Conservation (phyloP, 2,113 vertebrate species). For the Cyanoramphus novaezelandiae region DNA sequence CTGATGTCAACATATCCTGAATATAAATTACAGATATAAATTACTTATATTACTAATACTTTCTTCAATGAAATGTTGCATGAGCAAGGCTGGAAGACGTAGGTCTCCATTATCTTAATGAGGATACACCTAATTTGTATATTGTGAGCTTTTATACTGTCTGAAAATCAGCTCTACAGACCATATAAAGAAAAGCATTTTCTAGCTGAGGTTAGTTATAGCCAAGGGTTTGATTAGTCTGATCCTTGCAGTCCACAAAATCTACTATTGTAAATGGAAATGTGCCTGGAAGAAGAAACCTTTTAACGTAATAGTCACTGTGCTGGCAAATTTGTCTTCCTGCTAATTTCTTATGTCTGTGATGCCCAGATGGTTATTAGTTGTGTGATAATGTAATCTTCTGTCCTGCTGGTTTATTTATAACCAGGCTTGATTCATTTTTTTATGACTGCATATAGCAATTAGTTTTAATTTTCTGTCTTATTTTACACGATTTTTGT, state of each 20-base stretch:
- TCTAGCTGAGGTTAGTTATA: neutral
- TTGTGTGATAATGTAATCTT: neutral
- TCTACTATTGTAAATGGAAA: neutral
- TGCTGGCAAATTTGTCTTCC: neutral
- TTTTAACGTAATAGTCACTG: neutral
- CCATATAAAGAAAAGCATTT: neutral
- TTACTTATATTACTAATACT: neutral
- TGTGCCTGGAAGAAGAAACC: neutral
- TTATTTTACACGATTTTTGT: neutral
- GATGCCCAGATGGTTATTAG: neutral
- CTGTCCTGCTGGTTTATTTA: neutral
- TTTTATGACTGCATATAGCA: neutral
- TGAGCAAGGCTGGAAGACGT: neutral
- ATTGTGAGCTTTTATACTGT: fast-evolving
- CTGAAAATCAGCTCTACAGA: neutral
- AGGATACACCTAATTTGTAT: neutral
- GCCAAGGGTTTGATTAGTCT: neutral
- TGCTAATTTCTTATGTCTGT: neutral
- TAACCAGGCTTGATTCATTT: neutral
- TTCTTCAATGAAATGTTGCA: neutral
- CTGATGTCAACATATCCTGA: neutral
- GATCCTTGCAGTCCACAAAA: neutral
- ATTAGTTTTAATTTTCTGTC: neutral
- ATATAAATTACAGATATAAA: neutral
- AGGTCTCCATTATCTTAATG: neutral